Evolutionary conservation across 2,888 invertebrate species (phyloP), one percentile per base, ranked within the genome.

Genomic region (Beris chalybata): DNA sequence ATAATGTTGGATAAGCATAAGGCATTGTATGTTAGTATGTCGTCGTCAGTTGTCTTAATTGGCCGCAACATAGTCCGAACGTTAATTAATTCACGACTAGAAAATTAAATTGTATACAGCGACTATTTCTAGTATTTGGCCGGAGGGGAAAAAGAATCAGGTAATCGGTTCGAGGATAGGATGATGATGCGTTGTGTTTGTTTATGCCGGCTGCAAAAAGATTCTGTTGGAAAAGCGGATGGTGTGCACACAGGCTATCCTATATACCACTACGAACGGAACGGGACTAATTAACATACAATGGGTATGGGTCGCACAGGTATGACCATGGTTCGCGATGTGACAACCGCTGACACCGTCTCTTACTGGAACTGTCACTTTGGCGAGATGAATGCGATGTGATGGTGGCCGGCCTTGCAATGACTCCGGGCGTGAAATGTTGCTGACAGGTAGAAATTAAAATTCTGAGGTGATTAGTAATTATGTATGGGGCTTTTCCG

Each of bases 41-140:
- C 50, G 50, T 50, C 38, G 59, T 50, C 38, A 48, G 22, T 22
- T 38, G 38, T 50, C 50, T 61, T 61, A 61, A 61, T 61, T 61
- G 61, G 61, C 45, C 50, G 52, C 50, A 50, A 29, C 61, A 52
- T 32, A 61, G 38, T 48, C 38, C 38, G 38, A 5, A 9, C 50
- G 61, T 61, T 61, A 61, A 61, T 61, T 61, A 61, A 61, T 61
- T 61, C 61, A 61, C 61, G 52, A 61, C 52, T 50, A 50, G 61
- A 32, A 50, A 61, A 61, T 61, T 61, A 61, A 61, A 61, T 61
- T 61, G 61, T 61, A 38, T 9, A 9, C 38, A 22, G 22, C 22
- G 22, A 22, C 22, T 22, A 22, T 38, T 9, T 38, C 38, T 38
- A 38, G 38, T 38, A 38, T 38, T 38, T 38, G 38, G 38, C 38